phyloP scores from a whole-genome alignment of 2,888 invertebrate species.

The Sphinx pinastri region DNA sequence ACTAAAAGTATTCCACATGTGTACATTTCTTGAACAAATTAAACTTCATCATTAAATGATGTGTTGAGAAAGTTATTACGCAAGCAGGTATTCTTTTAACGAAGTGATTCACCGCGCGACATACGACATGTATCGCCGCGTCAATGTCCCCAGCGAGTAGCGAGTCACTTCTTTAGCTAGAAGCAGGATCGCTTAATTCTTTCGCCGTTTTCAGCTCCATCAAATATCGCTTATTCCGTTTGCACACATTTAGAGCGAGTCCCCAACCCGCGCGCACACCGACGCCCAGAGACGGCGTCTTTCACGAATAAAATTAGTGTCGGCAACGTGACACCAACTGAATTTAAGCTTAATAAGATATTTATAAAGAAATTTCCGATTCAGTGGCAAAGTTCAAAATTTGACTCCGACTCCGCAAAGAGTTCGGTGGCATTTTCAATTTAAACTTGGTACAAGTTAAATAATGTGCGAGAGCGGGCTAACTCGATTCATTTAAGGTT shows the following conservation, averaged over 20 bases:
- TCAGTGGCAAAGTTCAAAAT: slow-evolving; percentile 84
- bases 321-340: slow-evolving; percentile 83
- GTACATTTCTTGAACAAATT: neutral
- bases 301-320: slow-evolving; percentile 83
- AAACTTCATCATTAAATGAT: slow-evolving; percentile 19
- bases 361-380: slow-evolving; percentile 84
- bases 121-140: slow-evolving; percentile 46
- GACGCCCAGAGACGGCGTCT: slow-evolving; percentile 69
- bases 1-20: neutral
- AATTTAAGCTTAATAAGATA: slow-evolving; percentile 83
- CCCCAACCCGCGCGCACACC: slow-evolving; percentile 46
- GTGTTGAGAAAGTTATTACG: slow-evolving; percentile 14
- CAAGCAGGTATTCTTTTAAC: slow-evolving; percentile 7
- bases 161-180: slow-evolving; percentile 26
- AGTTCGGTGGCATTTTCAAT: slow-evolving; percentile 83
- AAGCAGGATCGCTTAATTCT: slow-evolving; percentile 67
- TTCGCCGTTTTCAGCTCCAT: slow-evolving; percentile 81
- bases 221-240: slow-evolving; percentile 80
- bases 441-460: slow-evolving; percentile 83
- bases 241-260: slow-evolving; percentile 79
- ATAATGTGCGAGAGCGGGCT: slow-evolving; percentile 81
- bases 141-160: slow-evolving; percentile 44
- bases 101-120: slow-evolving; percentile 8
- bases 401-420: slow-evolving; percentile 80
- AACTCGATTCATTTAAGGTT: slow-evolving; percentile 83